Evolutionary conservation across 2,888 invertebrate genomes (phyloP), one percentile per base, ranked within the genome.

Genomic region (Lasioglossum morio): DNA sequence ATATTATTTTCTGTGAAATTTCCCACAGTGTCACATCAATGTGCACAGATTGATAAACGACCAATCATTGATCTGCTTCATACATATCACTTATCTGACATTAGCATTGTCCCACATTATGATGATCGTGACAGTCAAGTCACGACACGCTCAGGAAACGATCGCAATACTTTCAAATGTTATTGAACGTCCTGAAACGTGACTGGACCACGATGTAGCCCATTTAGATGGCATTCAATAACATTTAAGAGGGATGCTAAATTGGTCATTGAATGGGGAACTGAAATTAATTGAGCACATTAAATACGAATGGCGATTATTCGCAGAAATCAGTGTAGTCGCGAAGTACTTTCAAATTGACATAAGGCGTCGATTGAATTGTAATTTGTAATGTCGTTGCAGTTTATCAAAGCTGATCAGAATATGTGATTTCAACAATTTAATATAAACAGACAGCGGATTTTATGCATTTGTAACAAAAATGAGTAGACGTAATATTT

Each of bases 101-200:
- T 53, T 48, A 72, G 69, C 77, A 43, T 53, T 53, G 74, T 53
- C 74, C 63, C 74, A 37, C 60, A 74, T 37, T 72, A 72, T 37
- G 60, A 69, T 40, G 43, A 2, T 72, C 63, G 46, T 66, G 84
- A 82, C 66, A 85, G 83, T 78, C 72, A 19, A 63, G 84, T 85
- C 78, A 85, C 84, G 84, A 34, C 46, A 46, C 72, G 78, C 53
- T 79, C 82, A 75, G 83, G 84, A 84, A 84, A 77, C 84, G 82
- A 74, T 77, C 84, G 43, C 60, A 72, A 75, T 85, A 82, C 82
- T 77, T 82, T 82, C 73, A 63, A 84, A 77, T 77, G 60, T 84
- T 82, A 85, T 85, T 82, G 82, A 82, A 75, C 53, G 78, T 78
- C 34, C 63, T 57, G 84, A 78, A 85, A 85, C 84, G 84, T 82